These are phyloP conservation scores for Eulimnadia texana DNA, from an alignment of 1,140 invertebrate genomes.

Conservation along the genomic window DNA sequence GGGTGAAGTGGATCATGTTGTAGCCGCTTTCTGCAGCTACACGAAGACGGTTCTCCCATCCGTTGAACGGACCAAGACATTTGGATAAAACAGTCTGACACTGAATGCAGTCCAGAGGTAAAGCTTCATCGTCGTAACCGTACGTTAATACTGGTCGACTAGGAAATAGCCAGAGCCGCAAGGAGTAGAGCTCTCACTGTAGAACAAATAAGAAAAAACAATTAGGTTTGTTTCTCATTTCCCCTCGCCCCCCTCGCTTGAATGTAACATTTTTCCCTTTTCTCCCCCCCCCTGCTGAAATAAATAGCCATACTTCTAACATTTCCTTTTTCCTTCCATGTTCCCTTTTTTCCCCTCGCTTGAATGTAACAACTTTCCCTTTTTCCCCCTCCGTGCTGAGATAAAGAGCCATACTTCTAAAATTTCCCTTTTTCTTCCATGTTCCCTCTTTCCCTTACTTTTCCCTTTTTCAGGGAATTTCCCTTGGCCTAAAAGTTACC, in stretches of 20 bases:
- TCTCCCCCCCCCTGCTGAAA: background rate
- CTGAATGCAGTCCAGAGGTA: conserved; percentile 74
- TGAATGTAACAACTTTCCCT: no score
- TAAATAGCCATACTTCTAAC: conserved; percentile 3
- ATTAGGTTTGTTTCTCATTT: no score
- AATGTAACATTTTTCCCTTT: no score
- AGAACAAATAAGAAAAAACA: conserved; percentile 3
- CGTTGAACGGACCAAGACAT: conserved; percentile 69
- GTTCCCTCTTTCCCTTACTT: no score
- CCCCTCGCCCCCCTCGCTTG: no score
- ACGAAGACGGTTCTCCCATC: conserved; percentile 69
- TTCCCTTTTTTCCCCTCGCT: no score
- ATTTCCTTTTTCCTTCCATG: no score
- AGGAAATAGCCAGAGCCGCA: conserved; percentile 71
- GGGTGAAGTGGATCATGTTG: conserved; percentile 95
- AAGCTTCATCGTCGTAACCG: conserved; percentile 36
- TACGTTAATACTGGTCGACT: conserved; percentile 65
- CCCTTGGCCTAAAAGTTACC: conserved; percentile 33
- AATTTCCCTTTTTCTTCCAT: no score
- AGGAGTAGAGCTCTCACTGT: conserved; percentile 26
- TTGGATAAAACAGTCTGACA: conserved; percentile 92
- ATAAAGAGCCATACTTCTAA: no score
- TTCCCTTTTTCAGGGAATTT: no score
- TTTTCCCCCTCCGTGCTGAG: no score
- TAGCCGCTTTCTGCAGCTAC: conserved; percentile 87